Percentiles rank a stretch among this genome's conserved stretches.
Conservation (phyloP, 2,888 invertebrate genomes). For the Melinaea menophilus region DNA sequence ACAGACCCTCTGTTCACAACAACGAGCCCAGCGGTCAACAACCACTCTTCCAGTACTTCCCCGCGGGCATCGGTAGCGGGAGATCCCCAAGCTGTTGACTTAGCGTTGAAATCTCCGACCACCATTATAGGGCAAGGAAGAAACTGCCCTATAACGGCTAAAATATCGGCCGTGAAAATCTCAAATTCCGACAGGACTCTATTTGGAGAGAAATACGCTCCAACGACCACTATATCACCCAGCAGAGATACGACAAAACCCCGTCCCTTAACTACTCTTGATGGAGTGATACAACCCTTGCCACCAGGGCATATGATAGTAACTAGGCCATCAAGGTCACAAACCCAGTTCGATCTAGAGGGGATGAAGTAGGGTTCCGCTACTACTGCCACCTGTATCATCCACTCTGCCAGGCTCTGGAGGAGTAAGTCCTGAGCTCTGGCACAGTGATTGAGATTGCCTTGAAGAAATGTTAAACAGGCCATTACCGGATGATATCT, state of each 20-base stretch:
- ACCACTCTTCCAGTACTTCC: conserved; percentile 25
- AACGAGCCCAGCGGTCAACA: conserved; percentile 11
- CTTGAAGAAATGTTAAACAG: too few species aligned
- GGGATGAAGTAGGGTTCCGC: too few species aligned
- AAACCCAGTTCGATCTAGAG: too few species aligned
- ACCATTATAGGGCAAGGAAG: conserved; percentile 9
- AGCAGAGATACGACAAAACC: conserved; percentile 23
- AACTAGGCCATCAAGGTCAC: too few species aligned
- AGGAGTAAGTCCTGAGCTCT: too few species aligned
- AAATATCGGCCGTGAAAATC: conserved; percentile 15
- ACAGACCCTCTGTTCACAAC: conserved; percentile 25
- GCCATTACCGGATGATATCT: too few species aligned
- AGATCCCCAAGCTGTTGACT: conserved; percentile 28
- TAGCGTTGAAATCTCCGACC: conserved; percentile 29
- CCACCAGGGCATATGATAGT: too few species aligned
- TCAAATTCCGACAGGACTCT: conserved; percentile 30
- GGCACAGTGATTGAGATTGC: too few species aligned
- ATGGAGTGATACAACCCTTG: too few species aligned
- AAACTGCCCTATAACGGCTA: background rate
- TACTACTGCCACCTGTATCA: too few species aligned
- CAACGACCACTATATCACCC: conserved; percentile 17
- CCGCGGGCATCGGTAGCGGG: conserved; percentile 24
- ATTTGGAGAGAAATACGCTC: conserved; percentile 33
- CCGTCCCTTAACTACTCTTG: conserved; percentile 3
- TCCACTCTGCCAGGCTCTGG: too few species aligned